Evolutionary conservation across 2,888 invertebrate species (phyloP).

Genomic region (Tethea ocularis): DNA sequence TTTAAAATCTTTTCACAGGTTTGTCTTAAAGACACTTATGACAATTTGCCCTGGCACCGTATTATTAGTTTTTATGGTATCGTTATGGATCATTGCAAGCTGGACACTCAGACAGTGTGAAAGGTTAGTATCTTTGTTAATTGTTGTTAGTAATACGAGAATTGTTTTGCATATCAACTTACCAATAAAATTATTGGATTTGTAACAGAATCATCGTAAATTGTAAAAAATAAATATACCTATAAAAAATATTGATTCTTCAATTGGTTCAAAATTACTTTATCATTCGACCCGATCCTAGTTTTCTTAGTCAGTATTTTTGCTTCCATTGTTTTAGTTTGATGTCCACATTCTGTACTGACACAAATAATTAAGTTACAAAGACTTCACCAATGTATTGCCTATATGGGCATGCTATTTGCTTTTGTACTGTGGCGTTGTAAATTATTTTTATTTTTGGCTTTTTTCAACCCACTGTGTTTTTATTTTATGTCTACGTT

Average conservation of each 20-base stretch:
- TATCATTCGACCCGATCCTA: conserved; percentile 19
- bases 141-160: conserved; percentile 39
- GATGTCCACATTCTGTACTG: conserved; percentile 49
- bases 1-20: conserved; percentile 73
- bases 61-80: conserved; percentile 99
- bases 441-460: conserved; percentile 62
- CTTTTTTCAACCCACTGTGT: conserved; percentile 70
- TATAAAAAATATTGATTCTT: conserved; percentile 30
- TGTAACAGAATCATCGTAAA: background rate
- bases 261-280: conserved; percentile 21
- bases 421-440: conserved; percentile 80
- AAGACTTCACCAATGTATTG: conserved; percentile 61
- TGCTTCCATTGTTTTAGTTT: conserved; percentile 62
- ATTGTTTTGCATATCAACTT: conserved; percentile 2
- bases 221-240: background rate
- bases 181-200: background rate
- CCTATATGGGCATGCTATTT: conserved; percentile 73
- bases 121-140: conserved; percentile 87
- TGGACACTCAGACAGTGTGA: conserved; percentile 99
- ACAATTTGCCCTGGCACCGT: conserved; percentile 99
- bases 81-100: conserved; percentile 99
- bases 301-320: conserved; percentile 51
- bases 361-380: conserved; percentile 43
- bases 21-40: conserved; percentile 99
- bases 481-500: conserved; percentile 62